Evolutionary conservation across 2,797 vertebrate species (phyloP).

Genomic region (Pipistrellus pipistrellus): DNA sequence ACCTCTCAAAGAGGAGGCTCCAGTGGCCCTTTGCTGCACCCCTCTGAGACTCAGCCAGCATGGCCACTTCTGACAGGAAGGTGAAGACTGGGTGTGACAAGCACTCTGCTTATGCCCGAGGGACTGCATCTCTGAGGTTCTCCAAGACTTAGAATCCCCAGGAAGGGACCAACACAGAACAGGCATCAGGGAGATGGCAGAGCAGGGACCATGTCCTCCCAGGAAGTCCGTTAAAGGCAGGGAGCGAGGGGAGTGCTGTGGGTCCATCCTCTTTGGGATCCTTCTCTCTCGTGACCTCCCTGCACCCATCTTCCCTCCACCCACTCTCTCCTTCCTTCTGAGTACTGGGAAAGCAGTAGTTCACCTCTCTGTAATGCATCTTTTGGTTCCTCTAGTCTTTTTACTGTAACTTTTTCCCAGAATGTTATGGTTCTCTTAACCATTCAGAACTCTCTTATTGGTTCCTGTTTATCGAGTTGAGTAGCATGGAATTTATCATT

Average conservation of each 20-base stretch:
- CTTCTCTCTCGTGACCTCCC: not conserved
- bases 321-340: not conserved
- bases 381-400: not conserved
- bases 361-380: not conserved
- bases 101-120: not conserved
- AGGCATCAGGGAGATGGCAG: not conserved
- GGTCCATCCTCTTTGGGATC: accelerated
- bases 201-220: not conserved
- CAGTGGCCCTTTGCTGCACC: accelerated
- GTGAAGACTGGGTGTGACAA: not conserved
- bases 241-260: accelerated
- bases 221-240: too few relatives aligned
- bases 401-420: not conserved
- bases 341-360: not conserved
- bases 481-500: not conserved
- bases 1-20: not conserved
- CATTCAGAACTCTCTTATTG: not conserved
- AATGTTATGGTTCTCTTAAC: not conserved
- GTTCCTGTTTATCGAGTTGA: not conserved
- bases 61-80: not conserved
- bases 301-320: accelerated
- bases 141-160: not conserved
- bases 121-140: not conserved
- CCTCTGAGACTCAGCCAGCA: not conserved
- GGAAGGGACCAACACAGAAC: not conserved